phyloP scores from a whole-genome alignment of 1,140 invertebrate species.

The Steinernema feltiae region DNA sequence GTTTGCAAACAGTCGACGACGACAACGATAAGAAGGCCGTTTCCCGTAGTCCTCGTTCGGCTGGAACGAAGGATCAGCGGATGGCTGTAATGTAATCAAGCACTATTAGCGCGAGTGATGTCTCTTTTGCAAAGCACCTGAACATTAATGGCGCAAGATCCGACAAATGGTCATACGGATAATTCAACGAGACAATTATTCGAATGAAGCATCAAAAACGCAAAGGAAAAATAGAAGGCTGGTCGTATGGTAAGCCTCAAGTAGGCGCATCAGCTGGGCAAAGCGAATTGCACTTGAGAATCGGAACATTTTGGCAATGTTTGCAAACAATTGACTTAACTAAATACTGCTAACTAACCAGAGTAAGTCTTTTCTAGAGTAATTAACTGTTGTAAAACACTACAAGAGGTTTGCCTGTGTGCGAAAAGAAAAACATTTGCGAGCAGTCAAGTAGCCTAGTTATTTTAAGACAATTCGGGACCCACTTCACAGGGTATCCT shows the following conservation, averaged over 20 bases:
- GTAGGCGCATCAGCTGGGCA: too few species aligned
- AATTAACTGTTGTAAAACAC: too few species aligned
- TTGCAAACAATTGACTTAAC: too few species aligned
- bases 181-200: background rate
- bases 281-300: too few species aligned
- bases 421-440: background rate
- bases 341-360: too few species aligned
- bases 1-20: constrained; percentile 7
- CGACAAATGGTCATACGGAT: background rate
- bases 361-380: too few species aligned
- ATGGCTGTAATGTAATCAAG: constrained; percentile 13
- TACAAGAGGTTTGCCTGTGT: too few species aligned
- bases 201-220: too few species aligned
- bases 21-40: constrained; percentile 1
- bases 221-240: too few species aligned
- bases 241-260: too few species aligned
- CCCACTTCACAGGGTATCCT: background rate
- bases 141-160: constrained; percentile 6
- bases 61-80: background rate
- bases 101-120: background rate
- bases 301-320: too few species aligned
- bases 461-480: background rate
- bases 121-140: background rate
- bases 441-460: background rate
- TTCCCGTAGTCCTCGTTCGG: constrained; percentile 8